These are phyloP conservation scores for Cairina moschata DNA, from an alignment of 2,113 vertebrate genomes.

Conservation along the genomic window DNA sequence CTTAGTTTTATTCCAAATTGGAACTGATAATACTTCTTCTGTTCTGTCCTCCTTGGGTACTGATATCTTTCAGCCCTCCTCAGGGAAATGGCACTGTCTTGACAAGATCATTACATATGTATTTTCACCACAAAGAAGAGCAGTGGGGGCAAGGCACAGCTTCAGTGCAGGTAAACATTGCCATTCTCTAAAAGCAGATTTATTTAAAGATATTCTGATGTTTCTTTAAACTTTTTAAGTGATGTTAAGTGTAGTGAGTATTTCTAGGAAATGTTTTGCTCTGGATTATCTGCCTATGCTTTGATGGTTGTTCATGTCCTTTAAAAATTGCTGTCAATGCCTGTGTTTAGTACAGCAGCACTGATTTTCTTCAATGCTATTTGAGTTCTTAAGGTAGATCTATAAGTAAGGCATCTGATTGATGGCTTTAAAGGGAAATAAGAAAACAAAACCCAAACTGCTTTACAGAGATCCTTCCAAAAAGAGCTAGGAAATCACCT, in stretches of 20 bases:
- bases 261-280: slow-evolving; percentile 6
- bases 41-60: neutral
- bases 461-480: neutral
- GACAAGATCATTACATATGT: neutral
- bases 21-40: neutral
- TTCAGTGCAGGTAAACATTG: neutral
- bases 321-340: neutral
- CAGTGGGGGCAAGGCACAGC: neutral
- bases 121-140: neutral
- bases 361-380: neutral
- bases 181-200: neutral
- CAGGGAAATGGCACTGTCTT: neutral
- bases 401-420: neutral
- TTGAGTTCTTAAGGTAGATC: neutral
- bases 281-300: neutral
- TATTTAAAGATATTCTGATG: neutral
- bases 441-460: neutral
- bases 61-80: neutral
- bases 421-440: neutral
- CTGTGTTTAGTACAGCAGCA: neutral
- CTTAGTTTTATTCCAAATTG: neutral
- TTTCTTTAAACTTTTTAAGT: neutral
- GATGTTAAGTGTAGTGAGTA: neutral
- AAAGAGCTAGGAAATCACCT: neutral
- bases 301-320: neutral